A percentile compares a stretch with the other conserved stretches of the same genome.
phyloP scores from a whole-genome alignment of 37 sponge, comb jelly and placozoan genomes.

The Corticium candelabrum region DNA sequence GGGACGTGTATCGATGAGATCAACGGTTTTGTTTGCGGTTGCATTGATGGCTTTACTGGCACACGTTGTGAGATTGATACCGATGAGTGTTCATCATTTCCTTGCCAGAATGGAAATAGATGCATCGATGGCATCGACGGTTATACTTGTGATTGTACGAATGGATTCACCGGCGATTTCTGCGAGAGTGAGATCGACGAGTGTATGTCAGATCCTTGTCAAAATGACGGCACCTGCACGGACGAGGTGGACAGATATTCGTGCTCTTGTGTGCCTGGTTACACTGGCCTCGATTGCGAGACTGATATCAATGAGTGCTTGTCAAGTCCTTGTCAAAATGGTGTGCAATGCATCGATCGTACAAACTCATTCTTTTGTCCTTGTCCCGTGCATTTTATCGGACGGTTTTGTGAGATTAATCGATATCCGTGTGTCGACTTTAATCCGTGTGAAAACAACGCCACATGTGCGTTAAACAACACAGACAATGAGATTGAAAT shows the following conservation, averaged over 20 bases:
- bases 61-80: background rate
- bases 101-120: background rate
- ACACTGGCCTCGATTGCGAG: constrained; percentile 12
- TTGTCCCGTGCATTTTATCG: constrained; percentile 6
- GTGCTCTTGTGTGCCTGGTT: constrained; percentile 1
- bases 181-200: constrained; percentile 21
- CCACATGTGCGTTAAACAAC: no score
- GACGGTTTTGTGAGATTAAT: constrained; percentile 8
- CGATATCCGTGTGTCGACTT: no score
- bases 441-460: no score
- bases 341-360: background rate
- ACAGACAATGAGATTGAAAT: no score
- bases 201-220: constrained; percentile 11
- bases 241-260: constrained; percentile 3
- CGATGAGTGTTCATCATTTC: constrained; percentile 6
- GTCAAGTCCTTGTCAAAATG: background rate
- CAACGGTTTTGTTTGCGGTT: background rate
- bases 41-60: constrained; percentile 5
- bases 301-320: constrained; percentile 5
- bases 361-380: background rate
- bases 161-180: constrained; percentile 21
- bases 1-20: constrained; percentile 11
- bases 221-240: background rate
- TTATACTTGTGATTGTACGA: constrained; percentile 37
- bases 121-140: constrained; percentile 11